A percentile compares a stretch with the other conserved stretches of the same genome.
Evolutionary conservation across 2,888 invertebrate genomes (phyloP).

Genomic region (Epistrophe grossulariae): DNA sequence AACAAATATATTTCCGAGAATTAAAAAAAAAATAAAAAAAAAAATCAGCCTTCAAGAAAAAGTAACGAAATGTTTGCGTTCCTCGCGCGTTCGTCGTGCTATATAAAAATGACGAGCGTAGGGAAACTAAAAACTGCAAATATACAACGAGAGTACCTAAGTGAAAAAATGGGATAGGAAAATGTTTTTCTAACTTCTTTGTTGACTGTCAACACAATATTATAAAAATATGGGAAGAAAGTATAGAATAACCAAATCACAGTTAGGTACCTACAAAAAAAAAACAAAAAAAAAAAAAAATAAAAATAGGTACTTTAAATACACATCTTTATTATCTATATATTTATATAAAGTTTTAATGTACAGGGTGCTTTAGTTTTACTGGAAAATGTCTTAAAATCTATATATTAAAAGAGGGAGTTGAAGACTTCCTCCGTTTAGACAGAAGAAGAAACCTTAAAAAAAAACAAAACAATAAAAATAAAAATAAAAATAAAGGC

Average conservation of each 20-base stretch:
- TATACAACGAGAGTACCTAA: slow-evolving; percentile 24
- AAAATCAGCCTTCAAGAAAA: neutral
- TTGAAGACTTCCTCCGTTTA: no score
- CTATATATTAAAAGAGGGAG: no score
- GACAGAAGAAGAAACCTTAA: no score
- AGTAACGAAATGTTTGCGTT: slow-evolving; percentile 72
- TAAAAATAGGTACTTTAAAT: slow-evolving; percentile 1
- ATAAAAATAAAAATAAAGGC: no score
- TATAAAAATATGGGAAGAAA: slow-evolving; percentile 30
- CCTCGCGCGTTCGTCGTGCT: slow-evolving; percentile 37
- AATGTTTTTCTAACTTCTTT: slow-evolving; percentile 64
- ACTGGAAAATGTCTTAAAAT: no score
- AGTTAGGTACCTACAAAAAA: slow-evolving; percentile 1
- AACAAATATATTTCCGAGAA: slow-evolving; percentile 10
- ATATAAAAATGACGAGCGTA: slow-evolving; percentile 60
- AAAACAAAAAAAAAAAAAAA: neutral
- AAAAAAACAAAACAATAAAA: no score
- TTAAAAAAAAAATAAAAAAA: slow-evolving; percentile 9
- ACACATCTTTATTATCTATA: neutral
- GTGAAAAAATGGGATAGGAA: slow-evolving; percentile 54
- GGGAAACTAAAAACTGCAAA: slow-evolving; percentile 41
- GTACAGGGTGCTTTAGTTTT: no score
- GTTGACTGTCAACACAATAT: slow-evolving; percentile 66
- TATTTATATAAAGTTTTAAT: no score
- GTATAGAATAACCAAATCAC: slow-evolving; percentile 21